Evolutionary conservation across 1,140 invertebrate species (phyloP), one percentile per base, ranked within the genome.

Genomic region (Heliconius congener): DNA sequence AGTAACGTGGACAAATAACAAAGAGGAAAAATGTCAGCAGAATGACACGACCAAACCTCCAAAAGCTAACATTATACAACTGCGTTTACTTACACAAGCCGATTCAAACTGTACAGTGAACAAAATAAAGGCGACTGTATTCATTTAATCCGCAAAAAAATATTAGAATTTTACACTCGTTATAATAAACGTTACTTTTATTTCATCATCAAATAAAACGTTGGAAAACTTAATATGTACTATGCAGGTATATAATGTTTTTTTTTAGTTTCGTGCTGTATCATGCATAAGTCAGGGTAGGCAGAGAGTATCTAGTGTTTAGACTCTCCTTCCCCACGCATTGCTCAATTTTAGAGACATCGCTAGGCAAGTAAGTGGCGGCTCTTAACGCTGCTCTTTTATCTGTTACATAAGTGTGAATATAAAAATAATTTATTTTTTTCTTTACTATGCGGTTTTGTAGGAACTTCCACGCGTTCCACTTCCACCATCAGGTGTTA

Each of bases 1-100:
- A 60, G 55, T 75, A 75, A 66, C 55, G 57, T 79, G 70, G 46
- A 79, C 71, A 79, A 79, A 76, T 76, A 72, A 42, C 73, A 75
- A 52, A 70, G 52, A 74, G 75, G 75, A 60, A 73, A 77, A 80
- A 76, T 73, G 55, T 71, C 75, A 55, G 66, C 71, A 77, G 74
- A 74, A 77, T 80, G 79, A 80, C 74, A 73, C 42, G 79, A 52
- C 72, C 73, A 66, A 76, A 73, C 60, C 23, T 66, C 23, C 23
- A 66, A 66, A 27, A 27, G 60, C 23, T 66, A 71, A 77, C 37
- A 46, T 77, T 71, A 39, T 46, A 46, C 23, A 72, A 77, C 76
- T 72, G 18, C 52, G 8, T 39, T 77, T 42, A 77, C 39, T 23
- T 50, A 13, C 50, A 16, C 76, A 72, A 27, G 71, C 70, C 5